Percentiles rank a stretch among this genome's conserved stretches.
phyloP scores from a whole-genome alignment of 2,113 vertebrate genomes.

The Cacatua alba region DNA sequence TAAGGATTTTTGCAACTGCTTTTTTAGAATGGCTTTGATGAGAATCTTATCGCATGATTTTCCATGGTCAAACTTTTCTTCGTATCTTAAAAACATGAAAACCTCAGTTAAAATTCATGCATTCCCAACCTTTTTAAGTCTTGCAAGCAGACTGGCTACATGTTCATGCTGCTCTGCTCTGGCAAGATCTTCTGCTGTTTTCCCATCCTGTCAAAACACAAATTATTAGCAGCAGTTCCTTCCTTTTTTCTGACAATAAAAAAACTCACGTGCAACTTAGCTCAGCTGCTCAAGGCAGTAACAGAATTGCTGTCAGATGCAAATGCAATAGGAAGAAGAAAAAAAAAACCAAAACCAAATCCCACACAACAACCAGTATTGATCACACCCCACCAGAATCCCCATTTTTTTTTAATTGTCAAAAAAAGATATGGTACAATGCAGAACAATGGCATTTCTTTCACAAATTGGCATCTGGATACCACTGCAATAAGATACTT shows the following conservation, averaged over 20 bases:
- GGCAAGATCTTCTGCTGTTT: constrained; percentile 92
- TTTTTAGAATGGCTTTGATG: neutral
- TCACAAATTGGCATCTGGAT: neutral
- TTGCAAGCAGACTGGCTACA: constrained; percentile 84
- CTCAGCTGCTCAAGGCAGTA: neutral
- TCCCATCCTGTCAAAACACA: constrained; percentile 86
- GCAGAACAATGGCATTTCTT: neutral
- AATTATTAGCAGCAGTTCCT: neutral
- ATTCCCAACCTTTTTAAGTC: constrained; percentile 88
- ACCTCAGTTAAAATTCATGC: neutral
- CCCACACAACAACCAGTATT: neutral
- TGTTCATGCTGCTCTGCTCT: constrained; percentile 86
- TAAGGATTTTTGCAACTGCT: neutral
- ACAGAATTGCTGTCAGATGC: neutral
- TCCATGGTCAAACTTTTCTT: neutral
- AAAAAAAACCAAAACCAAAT: neutral
- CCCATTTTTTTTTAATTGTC: neutral
- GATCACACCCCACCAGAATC: neutral
- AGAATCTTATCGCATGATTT: neutral
- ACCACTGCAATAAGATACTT: neutral
- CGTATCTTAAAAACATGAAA: neutral
- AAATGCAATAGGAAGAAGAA: neutral
- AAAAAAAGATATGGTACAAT: neutral
- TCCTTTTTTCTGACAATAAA: neutral
- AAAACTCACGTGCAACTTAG: neutral